Evolutionary conservation across 2,888 invertebrate genomes (phyloP), one percentile per base, ranked within the genome.

Genomic region (Meganola albula): DNA sequence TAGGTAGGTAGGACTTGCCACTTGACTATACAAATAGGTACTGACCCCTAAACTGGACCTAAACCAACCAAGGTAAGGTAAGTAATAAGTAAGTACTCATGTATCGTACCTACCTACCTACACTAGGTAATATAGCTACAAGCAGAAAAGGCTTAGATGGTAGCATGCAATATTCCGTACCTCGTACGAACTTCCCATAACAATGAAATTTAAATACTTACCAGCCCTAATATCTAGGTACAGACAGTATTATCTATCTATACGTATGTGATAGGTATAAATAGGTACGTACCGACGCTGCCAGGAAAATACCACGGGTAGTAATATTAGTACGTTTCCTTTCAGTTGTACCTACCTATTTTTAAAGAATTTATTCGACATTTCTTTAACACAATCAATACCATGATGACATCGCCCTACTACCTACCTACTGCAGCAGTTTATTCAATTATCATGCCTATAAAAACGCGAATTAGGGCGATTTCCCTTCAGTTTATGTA

Each of bases 131-230:
- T n/a, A n/a, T n/a, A n/a, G n/a, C n/a, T n/a, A n/a, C n/a, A n/a
- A n/a, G n/a, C n/a, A n/a, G n/a, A n/a, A 38, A 44, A 37, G 38
- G 48, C n/a, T n/a, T n/a, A n/a, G 40, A 37, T 36, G 42, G 40
- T 53, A 44, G 62, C 55, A 63, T 63, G 70, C 58, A 55, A 41
- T 53, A 46, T 39, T 36, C 55, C 73, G 78, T 78, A 58, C 78
- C 79, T 69, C 57, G 79, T 52, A 76, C 79, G 60, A 65, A 64
- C 52, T 57, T 60, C 69, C 38, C 65, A 38, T 54, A 16, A n/a
- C 27, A 24, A 41, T 32, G 35, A 34, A 42, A 48, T 27, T 28
- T 44, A 51, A 40, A 39, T 35, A 31, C 1, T 24, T n/a, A n/a
- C n/a, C n/a, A n/a, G n/a, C n/a, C n/a, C n/a, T n/a, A n/a, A n/a